Evolutionary conservation across 2,888 invertebrate species (phyloP), one percentile per base, ranked within the genome.

Genomic region (Catocala fraxini): DNA sequence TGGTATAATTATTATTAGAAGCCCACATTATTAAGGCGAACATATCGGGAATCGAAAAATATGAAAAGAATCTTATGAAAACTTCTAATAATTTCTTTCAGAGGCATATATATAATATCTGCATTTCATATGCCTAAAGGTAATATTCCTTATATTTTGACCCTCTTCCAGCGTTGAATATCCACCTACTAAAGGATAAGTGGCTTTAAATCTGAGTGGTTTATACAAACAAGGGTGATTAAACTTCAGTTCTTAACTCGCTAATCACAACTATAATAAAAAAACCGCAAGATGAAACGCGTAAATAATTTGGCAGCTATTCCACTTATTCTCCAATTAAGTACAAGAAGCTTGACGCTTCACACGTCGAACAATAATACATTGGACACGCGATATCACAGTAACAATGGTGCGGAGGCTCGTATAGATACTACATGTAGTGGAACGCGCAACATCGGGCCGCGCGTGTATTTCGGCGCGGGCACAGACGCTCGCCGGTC

Each of bases 401-500:
- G 56, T 49, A 60, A 54, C 56, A 56, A 53, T 57, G 33, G 34
- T 43, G 12, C 25, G 39, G 52, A 46, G 39, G 25, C 13, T 56
- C 39, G 33, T 55, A 57, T 46, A 74, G 47, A 54, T 49, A 46
- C 6, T 48, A 48, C 48, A 52, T 63, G 66, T 58, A 61, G 63
- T 59, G 60, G 59, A 57, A 51, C 61, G 59, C 54, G 59, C 54
- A 59, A 47, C 46, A 52, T 64, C 54, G 12, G 48, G 51, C 35
- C 41, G 56, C 59, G 66, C 52, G 64, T 67, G 65, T 78, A 71
- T 72, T 78, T 72, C 60, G 76, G 76, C 70, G 70, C 53, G 68
- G 56, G 68, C 70, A 73, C 71, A 69, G 59, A 63, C 68, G 71
- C 73, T 68, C 60, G 73, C 73, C 73, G 79, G 76, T 75, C 65